Evolutionary conservation across 2,888 invertebrate species (phyloP), one percentile per base, ranked within the genome.

Genomic region (Rhabditoides inermis): DNA sequence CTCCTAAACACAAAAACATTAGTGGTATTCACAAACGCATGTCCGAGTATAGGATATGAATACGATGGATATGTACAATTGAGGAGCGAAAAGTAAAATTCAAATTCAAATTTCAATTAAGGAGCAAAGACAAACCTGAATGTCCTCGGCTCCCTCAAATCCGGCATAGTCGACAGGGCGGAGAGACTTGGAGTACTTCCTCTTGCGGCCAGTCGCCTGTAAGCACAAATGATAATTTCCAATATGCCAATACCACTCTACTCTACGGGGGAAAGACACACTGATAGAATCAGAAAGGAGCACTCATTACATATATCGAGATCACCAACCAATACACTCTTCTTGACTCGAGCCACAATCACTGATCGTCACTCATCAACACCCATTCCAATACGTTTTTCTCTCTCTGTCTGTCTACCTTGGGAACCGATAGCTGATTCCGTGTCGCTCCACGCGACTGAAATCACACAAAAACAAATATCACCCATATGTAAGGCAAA

Each of bases 111-210:
- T n/a, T n/a, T n/a, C n/a, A n/a, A n/a, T n/a, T n/a, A n/a, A n/a
- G n/a, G n/a, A n/a, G n/a, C n/a, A 3, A 7, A 12, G 65, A n/a
- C 51, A 48, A 42, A 69, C 68, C 51, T 67, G 67, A 12, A 67
- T 42, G 50, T 72, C 73, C 46, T 71, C 70, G 36, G 68, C 68
- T 22, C 60, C 65, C 45, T 74, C 74, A 45, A 74, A 74, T 22
- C 74, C 74, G 30, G 63, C 66, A 40, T 63, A 47, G 45, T 74
- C 74, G 6, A 62, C 65, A 10, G 67, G 63, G n/a, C 70, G 65
- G 28, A 72, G 49, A 37, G 59, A 62, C 46, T 71, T 71, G 10
- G 74, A 74, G 49, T 65, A 60, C 27, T 65, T 65, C 7, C 58
- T 53, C 25, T 57, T 50, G 4, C 69, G 64, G 23, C 59, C 57